phyloP scores from a whole-genome alignment of 1,140 invertebrate genomes.

The Pachyrhynchus sulphureomaculatus region DNA sequence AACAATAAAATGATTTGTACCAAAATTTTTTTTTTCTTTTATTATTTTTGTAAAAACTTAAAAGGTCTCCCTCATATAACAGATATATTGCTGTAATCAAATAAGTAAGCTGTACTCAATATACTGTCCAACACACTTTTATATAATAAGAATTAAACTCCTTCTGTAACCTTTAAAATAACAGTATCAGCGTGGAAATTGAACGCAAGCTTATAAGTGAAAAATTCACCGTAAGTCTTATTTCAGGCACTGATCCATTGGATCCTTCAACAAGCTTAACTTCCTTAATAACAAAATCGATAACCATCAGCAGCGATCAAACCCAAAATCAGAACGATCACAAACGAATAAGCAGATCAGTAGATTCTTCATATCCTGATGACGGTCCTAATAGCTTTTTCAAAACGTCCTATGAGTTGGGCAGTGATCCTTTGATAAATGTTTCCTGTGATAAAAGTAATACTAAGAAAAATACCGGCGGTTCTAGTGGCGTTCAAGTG shows the following conservation, averaged over 20 bases:
- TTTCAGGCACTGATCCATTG: slow-evolving; percentile 38
- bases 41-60: no score
- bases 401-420: slow-evolving; percentile 19
- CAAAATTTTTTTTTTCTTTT: no score
- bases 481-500: neutral
- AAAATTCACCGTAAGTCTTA: no score
- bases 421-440: slow-evolving; percentile 38
- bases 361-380: slow-evolving; percentile 39
- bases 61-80: neutral
- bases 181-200: no score
- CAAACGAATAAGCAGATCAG: slow-evolving; percentile 35
- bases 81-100: neutral
- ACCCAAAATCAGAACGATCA: neutral
- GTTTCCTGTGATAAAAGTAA: neutral
- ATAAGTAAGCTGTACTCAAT: no score
- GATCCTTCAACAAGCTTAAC: slow-evolving; percentile 29
- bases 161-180: no score
- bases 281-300: slow-evolving; percentile 11
- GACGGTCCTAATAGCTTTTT: slow-evolving; percentile 13
- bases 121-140: no score
- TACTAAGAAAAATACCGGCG: neutral
- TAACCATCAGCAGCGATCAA: neutral
- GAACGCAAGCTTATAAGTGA: no score
- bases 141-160: no score
- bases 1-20: no score